Conservation (phyloP, 2,113 vertebrate species). For the Pygoscelis adeliae region DNA sequence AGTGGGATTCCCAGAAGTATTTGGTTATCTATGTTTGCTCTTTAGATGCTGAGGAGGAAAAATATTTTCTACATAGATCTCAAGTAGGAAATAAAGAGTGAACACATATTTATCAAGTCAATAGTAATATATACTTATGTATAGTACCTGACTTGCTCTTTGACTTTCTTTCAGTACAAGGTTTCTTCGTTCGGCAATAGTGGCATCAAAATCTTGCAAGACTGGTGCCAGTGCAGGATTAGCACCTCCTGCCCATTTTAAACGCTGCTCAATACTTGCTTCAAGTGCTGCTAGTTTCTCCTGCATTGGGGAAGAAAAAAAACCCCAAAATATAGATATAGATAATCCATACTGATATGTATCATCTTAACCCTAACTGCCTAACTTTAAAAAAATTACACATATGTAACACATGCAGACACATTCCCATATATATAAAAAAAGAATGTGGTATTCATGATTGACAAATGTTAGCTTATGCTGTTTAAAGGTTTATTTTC, state of each 20-base stretch:
- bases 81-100: background rate
- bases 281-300: slow-evolving; percentile 93
- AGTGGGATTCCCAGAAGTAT: background rate
- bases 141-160: slow-evolving; percentile 88
- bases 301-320: slow-evolving; percentile 63
- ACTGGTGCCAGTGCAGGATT: slow-evolving; percentile 94
- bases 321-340: accelerated
- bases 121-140: background rate
- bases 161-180: slow-evolving; percentile 93
- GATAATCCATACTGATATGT: background rate
- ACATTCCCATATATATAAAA: background rate
- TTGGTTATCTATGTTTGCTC: background rate
- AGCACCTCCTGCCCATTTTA: slow-evolving; percentile 98
- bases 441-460: background rate
- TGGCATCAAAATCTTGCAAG: slow-evolving; percentile 97
- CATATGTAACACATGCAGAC: background rate
- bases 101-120: background rate
- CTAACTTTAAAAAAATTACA: background rate
- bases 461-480: background rate
- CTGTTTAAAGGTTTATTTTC: background rate
- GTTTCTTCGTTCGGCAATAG: slow-evolving; percentile 90
- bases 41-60: background rate
- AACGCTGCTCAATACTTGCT: slow-evolving; percentile 96
- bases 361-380: background rate
- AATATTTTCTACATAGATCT: background rate